phyloP scores from a whole-genome alignment of 2,113 vertebrate genomes.

The Brachionichthys hirsutus region DNA sequence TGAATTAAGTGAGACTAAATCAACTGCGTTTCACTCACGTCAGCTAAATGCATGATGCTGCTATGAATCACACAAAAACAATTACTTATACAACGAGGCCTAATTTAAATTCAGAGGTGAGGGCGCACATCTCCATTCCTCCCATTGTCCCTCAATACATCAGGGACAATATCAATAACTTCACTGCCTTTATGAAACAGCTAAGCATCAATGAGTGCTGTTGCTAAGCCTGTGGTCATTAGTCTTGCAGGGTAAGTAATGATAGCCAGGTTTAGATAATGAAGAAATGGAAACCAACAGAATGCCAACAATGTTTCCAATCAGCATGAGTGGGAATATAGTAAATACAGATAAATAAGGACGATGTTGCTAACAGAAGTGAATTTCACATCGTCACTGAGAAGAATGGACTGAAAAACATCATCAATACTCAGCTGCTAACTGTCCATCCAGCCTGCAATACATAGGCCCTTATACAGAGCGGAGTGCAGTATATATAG shows the following conservation, averaged over 20 bases:
- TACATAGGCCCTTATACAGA: conserved; percentile 1
- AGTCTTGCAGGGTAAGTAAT: conserved; percentile 45
- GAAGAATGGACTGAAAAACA: conserved; percentile 25
- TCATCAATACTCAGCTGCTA: conserved; percentile 26
- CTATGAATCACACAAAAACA: conserved; percentile 69
- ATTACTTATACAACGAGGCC: conserved; percentile 66
- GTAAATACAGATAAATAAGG: conserved; percentile 49
- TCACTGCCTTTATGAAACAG: conserved; percentile 55
- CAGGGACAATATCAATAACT: conserved; percentile 75
- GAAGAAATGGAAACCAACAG: conserved; percentile 36
- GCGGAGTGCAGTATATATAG: conserved; percentile 7
- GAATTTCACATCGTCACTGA: conserved; percentile 25
- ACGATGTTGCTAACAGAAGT: conserved; percentile 23
- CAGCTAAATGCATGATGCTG: conserved; percentile 62
- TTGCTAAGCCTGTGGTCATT: conserved; percentile 62
- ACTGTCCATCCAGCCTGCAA: conserved; percentile 12
- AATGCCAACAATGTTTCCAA: conserved; percentile 48
- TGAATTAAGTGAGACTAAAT: conserved; percentile 66
- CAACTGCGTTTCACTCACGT: conserved; percentile 62
- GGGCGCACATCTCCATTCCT: conserved; percentile 42
- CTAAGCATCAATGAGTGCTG: conserved; percentile 54
- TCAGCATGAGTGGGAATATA: conserved; percentile 20
- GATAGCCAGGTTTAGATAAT: conserved; percentile 52
- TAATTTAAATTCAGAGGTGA: conserved; percentile 77
- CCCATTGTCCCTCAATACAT: conserved; percentile 60